Conservation (phyloP, 2,797 vertebrate species). For the Loriculus beryllinus region DNA sequence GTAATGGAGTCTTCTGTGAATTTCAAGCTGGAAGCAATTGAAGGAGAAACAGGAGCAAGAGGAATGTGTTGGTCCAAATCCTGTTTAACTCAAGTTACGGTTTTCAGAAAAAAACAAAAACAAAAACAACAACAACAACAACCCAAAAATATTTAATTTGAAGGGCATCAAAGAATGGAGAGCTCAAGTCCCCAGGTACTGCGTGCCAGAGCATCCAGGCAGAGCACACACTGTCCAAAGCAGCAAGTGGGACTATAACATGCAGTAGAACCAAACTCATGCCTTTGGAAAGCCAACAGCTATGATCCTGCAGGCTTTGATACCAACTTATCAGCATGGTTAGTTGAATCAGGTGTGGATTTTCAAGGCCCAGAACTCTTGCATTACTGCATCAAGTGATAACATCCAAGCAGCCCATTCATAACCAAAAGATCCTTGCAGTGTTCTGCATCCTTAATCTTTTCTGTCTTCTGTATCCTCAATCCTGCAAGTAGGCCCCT, state of each 20-base stretch:
- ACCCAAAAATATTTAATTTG: not conserved
- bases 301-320: not conserved
- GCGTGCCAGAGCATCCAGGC: fast-evolving
- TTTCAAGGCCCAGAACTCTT: not conserved
- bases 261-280: not conserved
- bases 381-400: not conserved
- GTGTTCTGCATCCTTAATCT: not conserved
- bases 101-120: not conserved
- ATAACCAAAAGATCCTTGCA: not conserved
- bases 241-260: not conserved
- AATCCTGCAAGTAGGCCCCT: not conserved
- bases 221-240: not conserved
- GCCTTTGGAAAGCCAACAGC: not conserved
- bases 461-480: not conserved
- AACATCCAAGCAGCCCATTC: not conserved
- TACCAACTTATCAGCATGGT: not conserved
- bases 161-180: not conserved
- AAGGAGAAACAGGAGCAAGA: not conserved
- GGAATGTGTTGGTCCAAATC: not conserved
- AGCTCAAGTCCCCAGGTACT: fast-evolving
- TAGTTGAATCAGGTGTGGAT: not conserved
- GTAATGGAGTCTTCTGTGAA: not conserved
- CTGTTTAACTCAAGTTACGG: not conserved
- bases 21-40: not conserved
- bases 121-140: too few relatives aligned